These are phyloP conservation scores for Fregetta grallaria DNA, from an alignment of 2,113 vertebrate genomes.

Conservation along the genomic window DNA sequence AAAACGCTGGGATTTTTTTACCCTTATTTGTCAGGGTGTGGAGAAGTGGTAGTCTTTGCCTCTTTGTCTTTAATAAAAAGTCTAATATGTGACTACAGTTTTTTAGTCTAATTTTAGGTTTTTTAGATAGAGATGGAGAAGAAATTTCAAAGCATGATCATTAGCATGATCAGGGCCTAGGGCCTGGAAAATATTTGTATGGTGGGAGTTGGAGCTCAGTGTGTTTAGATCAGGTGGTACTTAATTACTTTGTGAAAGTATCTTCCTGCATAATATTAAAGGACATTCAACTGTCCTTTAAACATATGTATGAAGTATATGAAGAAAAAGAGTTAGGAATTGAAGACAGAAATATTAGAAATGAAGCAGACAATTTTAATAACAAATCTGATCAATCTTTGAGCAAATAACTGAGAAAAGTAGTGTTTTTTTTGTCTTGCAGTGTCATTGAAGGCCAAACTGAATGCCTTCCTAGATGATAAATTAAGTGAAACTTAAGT, in stretches of 20 bases:
- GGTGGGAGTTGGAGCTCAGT: background rate
- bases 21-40: background rate
- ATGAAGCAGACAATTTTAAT: background rate
- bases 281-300: background rate
- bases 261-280: background rate
- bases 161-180: background rate
- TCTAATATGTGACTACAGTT: background rate
- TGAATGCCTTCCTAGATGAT: background rate
- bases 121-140: background rate
- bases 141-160: background rate
- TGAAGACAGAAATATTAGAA: background rate
- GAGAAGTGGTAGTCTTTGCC: background rate
- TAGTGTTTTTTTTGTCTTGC: background rate
- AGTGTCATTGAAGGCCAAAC: background rate
- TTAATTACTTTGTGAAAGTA: background rate
- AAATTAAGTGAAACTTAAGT: background rate
- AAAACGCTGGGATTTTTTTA: background rate
- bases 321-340: background rate
- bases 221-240: background rate
- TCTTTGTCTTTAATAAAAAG: background rate
- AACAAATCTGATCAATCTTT: background rate
- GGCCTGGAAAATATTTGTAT: background rate
- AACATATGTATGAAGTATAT: no score
- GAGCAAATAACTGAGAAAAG: background rate
- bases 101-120: background rate